A percentile compares a stretch with the other conserved stretches of the same genome.
Evolutionary conservation across 2,888 invertebrate genomes (phyloP).

Genomic region (Lepas anatifera): DNA sequence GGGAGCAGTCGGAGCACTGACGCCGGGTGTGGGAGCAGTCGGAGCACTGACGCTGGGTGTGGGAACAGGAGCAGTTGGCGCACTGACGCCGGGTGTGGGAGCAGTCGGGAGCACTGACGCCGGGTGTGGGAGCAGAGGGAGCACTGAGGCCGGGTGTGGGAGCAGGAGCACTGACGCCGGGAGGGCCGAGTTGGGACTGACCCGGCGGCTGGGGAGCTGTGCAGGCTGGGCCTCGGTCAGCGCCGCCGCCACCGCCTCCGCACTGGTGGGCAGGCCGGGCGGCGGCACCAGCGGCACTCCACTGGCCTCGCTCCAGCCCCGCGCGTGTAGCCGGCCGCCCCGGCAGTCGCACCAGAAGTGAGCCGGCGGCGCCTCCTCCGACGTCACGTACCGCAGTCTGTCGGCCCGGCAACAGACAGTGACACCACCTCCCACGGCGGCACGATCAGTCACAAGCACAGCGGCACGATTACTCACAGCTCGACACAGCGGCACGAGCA

Average conservation of each 20-base stretch:
- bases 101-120: too few relatives aligned
- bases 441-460: not conserved
- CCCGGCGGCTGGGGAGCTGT: too few relatives aligned
- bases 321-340: not conserved
- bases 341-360: not conserved
- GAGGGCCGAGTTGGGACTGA: too few relatives aligned
- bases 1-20: too few relatives aligned
- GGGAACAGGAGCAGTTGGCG: too few relatives aligned
- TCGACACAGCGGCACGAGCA: not conserved
- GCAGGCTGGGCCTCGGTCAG: not conserved
- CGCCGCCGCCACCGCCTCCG: too few relatives aligned
- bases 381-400: not conserved
- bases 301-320: not conserved
- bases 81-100: too few relatives aligned
- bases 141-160: too few relatives aligned
- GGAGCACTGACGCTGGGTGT: too few relatives aligned
- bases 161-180: too few relatives aligned
- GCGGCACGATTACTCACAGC: not conserved
- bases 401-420: not conserved
- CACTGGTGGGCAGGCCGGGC: not conserved
- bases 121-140: too few relatives aligned
- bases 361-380: not conserved
- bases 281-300: not conserved
- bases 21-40: too few relatives aligned
- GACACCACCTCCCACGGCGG: not conserved